These are phyloP conservation scores for Arnoldichthys spilopterus DNA, from an alignment of 2,797 vertebrate genomes.

Conservation along the genomic window DNA sequence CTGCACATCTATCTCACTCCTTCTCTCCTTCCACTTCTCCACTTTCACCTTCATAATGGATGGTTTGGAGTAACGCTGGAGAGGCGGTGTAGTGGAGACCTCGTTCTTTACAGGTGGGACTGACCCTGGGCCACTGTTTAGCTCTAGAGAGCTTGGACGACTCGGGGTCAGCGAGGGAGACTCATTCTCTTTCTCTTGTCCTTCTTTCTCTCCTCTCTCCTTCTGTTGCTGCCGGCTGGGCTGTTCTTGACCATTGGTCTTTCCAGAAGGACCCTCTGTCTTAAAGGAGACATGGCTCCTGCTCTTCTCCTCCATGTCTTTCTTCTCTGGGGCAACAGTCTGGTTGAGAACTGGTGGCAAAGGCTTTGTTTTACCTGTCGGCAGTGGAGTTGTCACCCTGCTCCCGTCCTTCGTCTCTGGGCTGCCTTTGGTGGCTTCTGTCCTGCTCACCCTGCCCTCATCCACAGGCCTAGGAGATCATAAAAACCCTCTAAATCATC, in stretches of 20 bases:
- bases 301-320: conserved; percentile 9
- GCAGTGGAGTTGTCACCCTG: not conserved
- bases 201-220: conserved; percentile 46
- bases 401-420: conserved; percentile 32
- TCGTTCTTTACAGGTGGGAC: conserved; percentile 46
- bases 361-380: conserved; percentile 28
- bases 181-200: conserved; percentile 48
- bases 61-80: conserved; percentile 80
- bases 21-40: conserved; percentile 84
- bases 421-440: conserved; percentile 18
- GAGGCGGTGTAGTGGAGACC: conserved; percentile 59
- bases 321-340: not conserved
- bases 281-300: not conserved
- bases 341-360: conserved; percentile 20
- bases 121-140: conserved; percentile 47
- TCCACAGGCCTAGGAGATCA: conserved; percentile 17
- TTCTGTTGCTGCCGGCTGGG: not conserved
- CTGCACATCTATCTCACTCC: conserved; percentile 70
- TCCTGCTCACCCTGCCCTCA: not conserved
- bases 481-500: not conserved
- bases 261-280: not conserved
- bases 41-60: conserved; percentile 79
- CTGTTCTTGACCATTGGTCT: conserved; percentile 7
- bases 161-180: conserved; percentile 61
- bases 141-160: conserved; percentile 77